Evolutionary conservation across 2,113 vertebrate genomes (phyloP), one percentile per base, ranked within the genome.

Genomic region (Recurvirostra avosetta): DNA sequence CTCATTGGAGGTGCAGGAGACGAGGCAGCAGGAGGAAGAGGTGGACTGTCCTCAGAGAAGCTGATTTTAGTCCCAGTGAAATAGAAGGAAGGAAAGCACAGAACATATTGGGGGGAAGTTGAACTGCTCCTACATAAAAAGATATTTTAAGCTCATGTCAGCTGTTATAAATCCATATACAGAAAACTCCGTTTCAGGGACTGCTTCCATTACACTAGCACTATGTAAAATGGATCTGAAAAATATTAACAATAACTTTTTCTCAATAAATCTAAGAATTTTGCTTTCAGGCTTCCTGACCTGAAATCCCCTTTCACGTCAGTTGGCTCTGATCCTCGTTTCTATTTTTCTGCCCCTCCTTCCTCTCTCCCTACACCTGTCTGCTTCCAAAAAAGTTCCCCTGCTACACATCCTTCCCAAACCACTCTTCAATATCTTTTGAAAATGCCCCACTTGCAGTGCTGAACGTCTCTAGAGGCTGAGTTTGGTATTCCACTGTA

Each of bases 91-190:
- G 70, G 59, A 94, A 91, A 95, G 84, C 63, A 47, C 50, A 86
- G 77, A 95, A 90, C 95, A 96, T 97, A 95, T 79, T 88, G 91
- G 92, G 92, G 96, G 70, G 89, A 95, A 96, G 89, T 18, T 92
- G 92, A 97, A 96, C 80, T 90, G 89, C 94, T 97, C 95, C 97
- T 96, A 95, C 96, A 95, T 92, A 80, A 79, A 94, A 96, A 88
- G 81, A 55, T 97, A 97, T 97, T 97, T 97, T 95, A 91, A 96
- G 89, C 86, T 87, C 77, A 21, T 34, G 63, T 92, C 89, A 96
- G 92, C 91, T 95, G 95, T 92, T 97, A 87, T 50, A 92, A 96
- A 96, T 94, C 29, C 85, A 76, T 59, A 82, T 72, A 85, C 68
- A 96, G 93, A 95, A 84, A 94, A 73, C 27, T 80, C 41, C 8